Evolutionary conservation across 2,888 invertebrate species (phyloP).

Genomic region (Saturnia pavonia): DNA sequence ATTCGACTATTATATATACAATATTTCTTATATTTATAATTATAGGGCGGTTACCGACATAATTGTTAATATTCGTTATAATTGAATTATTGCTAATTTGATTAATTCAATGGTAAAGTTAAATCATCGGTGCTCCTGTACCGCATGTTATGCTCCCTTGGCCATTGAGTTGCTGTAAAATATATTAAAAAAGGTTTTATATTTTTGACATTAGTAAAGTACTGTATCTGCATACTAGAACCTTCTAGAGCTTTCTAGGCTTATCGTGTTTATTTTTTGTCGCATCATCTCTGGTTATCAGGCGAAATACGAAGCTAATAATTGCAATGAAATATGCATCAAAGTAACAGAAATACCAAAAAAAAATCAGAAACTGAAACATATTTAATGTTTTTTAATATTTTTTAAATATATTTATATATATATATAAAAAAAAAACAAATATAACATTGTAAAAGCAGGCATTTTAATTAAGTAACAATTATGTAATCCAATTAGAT

Average conservation of each 20-base stretch:
- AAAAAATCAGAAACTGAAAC: too few relatives aligned
- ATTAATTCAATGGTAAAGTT: conserved; percentile 40
- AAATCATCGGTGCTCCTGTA: conserved; percentile 75
- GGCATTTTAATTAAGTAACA: neutral
- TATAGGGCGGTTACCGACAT: conserved; percentile 27
- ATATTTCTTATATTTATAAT: conserved; percentile 30
- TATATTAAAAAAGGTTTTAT: neutral
- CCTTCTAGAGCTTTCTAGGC: too few relatives aligned
- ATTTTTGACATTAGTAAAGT: neutral
- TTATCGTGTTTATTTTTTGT: too few relatives aligned
- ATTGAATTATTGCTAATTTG: conserved; percentile 23
- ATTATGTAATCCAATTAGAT: neutral
- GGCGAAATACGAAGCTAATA: too few relatives aligned
- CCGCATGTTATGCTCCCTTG: conserved; percentile 73
- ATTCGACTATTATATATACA: conserved; percentile 22
- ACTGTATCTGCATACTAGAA: neutral
- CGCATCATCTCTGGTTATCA: too few relatives aligned
- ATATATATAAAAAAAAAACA: too few relatives aligned
- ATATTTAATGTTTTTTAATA: too few relatives aligned
- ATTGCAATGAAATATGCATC: too few relatives aligned
- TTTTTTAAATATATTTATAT: too few relatives aligned
- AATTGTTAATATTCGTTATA: conserved; percentile 29
- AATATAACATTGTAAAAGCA: too few relatives aligned
- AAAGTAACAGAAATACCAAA: too few relatives aligned
- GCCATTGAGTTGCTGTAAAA: conserved; percentile 77